A percentile compares a stretch with the other conserved stretches of the same genome.
Evolutionary conservation across 2,888 invertebrate genomes (phyloP).

Genomic region (Hylaea fasciaria): DNA sequence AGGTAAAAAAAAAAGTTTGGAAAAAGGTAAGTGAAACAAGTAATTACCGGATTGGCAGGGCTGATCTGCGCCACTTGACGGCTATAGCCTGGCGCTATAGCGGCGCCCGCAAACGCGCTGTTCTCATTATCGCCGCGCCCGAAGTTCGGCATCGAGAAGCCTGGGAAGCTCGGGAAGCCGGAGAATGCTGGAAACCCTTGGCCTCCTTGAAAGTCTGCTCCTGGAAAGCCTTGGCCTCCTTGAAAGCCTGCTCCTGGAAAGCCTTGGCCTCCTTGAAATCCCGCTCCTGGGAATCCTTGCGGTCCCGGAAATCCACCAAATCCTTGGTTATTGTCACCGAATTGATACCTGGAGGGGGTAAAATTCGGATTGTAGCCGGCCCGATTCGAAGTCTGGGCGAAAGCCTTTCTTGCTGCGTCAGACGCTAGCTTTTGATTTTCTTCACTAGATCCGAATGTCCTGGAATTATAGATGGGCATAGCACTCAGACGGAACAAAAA

Average conservation of each 20-base stretch:
- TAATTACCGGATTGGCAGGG: slow-evolving; percentile 85
- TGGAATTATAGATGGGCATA: slow-evolving; percentile 60
- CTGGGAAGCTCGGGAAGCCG: too few species aligned
- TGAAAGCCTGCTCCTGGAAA: too few species aligned
- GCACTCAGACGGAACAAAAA: slow-evolving; percentile 18
- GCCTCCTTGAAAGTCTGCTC: too few species aligned
- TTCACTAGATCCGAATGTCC: slow-evolving; percentile 66
- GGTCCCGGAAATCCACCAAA: slow-evolving; percentile 38
- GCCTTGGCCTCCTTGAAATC: slow-evolving; percentile 1
- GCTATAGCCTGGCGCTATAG: slow-evolving; percentile 80
- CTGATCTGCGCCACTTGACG: slow-evolving; percentile 85
- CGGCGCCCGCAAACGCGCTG: slow-evolving; percentile 82
- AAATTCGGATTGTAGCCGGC: slow-evolving; percentile 64
- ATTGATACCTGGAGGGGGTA: slow-evolving; percentile 59
- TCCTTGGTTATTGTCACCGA: slow-evolving; percentile 27
- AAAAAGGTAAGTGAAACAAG: too few species aligned
- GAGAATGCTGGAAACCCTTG: too few species aligned
- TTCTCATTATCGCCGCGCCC: slow-evolving; percentile 40
- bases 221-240: too few species aligned
- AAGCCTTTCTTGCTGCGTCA: slow-evolving; percentile 73
- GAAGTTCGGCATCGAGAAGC: slow-evolving; percentile 47
- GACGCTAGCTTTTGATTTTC: slow-evolving; percentile 68
- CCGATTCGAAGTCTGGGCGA: slow-evolving; percentile 69
- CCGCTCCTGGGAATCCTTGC: slow-evolving; percentile 40
- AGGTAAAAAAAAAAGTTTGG: too few species aligned